phyloP scores from a whole-genome alignment of 2,888 invertebrate genomes.

The Lathronympha strigana region DNA sequence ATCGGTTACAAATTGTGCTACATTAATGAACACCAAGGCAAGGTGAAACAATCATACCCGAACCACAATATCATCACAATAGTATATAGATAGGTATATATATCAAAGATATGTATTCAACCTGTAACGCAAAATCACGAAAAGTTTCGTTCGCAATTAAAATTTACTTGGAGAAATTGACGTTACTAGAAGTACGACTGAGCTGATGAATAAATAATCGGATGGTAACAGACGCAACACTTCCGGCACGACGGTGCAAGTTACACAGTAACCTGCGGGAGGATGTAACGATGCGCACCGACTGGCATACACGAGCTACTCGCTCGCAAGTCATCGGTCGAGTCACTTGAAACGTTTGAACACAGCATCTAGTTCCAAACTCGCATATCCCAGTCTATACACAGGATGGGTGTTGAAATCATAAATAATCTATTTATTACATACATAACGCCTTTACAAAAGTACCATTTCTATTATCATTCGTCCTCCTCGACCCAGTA shows the following conservation, averaged over 20 bases:
- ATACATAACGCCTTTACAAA: conserved; percentile 74
- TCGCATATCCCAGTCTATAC: conserved; percentile 17
- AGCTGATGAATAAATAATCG: conserved; percentile 67
- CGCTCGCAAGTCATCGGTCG: conserved; percentile 10
- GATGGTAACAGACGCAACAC: conserved; percentile 68
- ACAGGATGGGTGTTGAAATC: conserved; percentile 42
- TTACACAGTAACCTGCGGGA: conserved; percentile 48
- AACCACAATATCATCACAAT: conserved; percentile 61
- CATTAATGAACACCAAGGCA: conserved; percentile 82
- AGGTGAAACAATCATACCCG: conserved; percentile 74
- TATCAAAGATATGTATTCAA: conserved; percentile 81
- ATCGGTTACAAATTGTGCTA: conserved; percentile 84
- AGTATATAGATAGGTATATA: conserved; percentile 68
- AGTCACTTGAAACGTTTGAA: conserved; percentile 23
- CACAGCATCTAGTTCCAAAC: neutral
- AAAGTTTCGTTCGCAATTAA: conserved; percentile 62
- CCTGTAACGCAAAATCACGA: conserved; percentile 76
- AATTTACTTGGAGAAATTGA: conserved; percentile 67
- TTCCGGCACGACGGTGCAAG: conserved; percentile 56
- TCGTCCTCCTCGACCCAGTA: conserved; percentile 71
- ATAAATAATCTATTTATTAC: conserved; percentile 63
- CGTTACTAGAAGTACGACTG: conserved; percentile 75
- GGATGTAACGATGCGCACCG: conserved; percentile 38
- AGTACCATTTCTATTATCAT: conserved; percentile 62
- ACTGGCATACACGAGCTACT: conserved; percentile 43